Percentiles rank a stretch among this genome's conserved stretches.
Conservation (phyloP, 1,140 invertebrate genomes). For the Drosophila bocki region DNA sequence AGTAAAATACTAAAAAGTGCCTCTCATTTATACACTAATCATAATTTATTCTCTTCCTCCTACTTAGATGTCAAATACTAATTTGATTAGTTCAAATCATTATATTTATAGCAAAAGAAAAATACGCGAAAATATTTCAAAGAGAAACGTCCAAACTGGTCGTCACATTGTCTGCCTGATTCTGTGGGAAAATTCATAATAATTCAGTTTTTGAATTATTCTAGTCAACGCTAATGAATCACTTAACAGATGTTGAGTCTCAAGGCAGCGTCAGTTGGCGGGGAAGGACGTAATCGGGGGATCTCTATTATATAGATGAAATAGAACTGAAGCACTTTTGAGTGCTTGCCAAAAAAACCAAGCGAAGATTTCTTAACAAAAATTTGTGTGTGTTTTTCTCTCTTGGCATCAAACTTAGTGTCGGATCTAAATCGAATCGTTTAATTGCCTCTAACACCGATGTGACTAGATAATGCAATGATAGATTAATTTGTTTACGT, state of each 20-base stretch:
- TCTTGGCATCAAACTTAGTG: conserved; percentile 53
- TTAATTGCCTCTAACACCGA: conserved; percentile 68
- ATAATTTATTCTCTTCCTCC: conserved; percentile 5
- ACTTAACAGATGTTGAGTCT: conserved; percentile 74
- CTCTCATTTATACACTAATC: conserved; percentile 1
- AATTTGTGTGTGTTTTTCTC: conserved; percentile 8
- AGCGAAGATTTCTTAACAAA: conserved; percentile 21
- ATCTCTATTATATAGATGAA: conserved; percentile 48
- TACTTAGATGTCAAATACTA: conserved; percentile 45
- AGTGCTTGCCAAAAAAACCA: conserved; percentile 56
- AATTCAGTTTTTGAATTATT: conserved; percentile 54
- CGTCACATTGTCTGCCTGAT: conserved; percentile 68
- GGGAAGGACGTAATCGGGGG: conserved; percentile 4
- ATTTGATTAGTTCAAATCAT: conserved; percentile 55
- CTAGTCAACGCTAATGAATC: conserved; percentile 68
- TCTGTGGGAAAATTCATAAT: conserved; percentile 44
- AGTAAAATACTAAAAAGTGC: neutral
- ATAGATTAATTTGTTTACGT: conserved; percentile 82
- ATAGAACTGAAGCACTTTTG: conserved; percentile 60
- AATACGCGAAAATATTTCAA: conserved; percentile 33
- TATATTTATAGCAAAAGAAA: conserved; percentile 54
- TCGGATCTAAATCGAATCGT: conserved; percentile 75
- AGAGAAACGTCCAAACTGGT: conserved; percentile 55
- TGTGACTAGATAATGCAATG: conserved; percentile 64
- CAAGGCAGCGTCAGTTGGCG: conserved; percentile 19